These are phyloP conservation scores for Synanthedon formicaeformis DNA, from an alignment of 2,888 invertebrate species.

Conservation along the genomic window DNA sequence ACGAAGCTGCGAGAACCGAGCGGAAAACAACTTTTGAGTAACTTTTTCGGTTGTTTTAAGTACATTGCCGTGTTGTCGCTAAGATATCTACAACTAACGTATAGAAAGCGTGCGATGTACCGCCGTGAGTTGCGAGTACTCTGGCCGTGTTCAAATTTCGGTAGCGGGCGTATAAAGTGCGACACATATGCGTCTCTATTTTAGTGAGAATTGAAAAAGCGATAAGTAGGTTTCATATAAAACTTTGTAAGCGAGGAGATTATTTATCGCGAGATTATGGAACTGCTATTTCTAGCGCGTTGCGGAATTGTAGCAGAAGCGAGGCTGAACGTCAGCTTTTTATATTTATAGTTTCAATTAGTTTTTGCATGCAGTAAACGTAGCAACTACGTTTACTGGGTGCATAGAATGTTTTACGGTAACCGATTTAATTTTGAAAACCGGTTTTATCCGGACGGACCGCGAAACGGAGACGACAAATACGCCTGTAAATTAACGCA, in stretches of 20 bases:
- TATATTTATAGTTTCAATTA: slow-evolving; percentile 67
- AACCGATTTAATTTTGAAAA: no score
- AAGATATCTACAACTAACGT: slow-evolving; percentile 12
- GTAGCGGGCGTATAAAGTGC: background rate
- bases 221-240: background rate
- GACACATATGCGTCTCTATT: background rate
- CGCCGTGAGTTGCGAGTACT: background rate
- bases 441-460: background rate
- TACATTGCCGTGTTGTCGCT: slow-evolving; percentile 39
- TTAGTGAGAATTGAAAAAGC: background rate
- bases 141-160: background rate
- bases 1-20: slow-evolving; percentile 24
- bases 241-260: background rate
- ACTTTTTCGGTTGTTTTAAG: slow-evolving; percentile 42
- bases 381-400: slow-evolving; percentile 13
- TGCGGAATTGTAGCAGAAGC: slow-evolving; percentile 29
- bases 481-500: slow-evolving; percentile 24
- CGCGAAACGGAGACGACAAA: slow-evolving; percentile 8
- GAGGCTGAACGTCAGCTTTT: slow-evolving; percentile 36
- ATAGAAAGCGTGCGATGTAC: background rate
- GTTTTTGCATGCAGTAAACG: slow-evolving; percentile 42
- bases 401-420: background rate
- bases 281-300: background rate
- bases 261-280: background rate
- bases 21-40: slow-evolving; percentile 29